A percentile compares a stretch with the other conserved stretches of the same genome.
phyloP scores from a whole-genome alignment of 2,113 vertebrate genomes.

The Planiliza haematocheilus region DNA sequence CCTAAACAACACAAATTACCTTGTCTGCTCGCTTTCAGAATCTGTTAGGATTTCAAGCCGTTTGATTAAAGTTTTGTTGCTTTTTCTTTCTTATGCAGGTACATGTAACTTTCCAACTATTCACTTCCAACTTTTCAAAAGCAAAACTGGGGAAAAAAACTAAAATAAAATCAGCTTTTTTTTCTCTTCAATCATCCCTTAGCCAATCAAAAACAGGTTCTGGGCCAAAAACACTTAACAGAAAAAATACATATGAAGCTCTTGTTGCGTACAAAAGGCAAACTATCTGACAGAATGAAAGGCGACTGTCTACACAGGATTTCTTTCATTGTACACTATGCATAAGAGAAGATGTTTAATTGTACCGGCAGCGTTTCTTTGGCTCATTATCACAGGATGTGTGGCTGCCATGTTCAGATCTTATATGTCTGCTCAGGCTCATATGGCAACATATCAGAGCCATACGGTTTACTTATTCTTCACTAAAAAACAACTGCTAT shows the following conservation, averaged over 20 bases:
- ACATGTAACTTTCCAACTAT: slow-evolving; percentile 68
- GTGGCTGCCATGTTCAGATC: slow-evolving; percentile 41
- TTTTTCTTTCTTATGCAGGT: slow-evolving; percentile 58
- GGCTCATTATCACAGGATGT: slow-evolving; percentile 50
- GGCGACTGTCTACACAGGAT: slow-evolving; percentile 6
- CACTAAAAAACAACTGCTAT: slow-evolving; percentile 30
- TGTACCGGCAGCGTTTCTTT: slow-evolving; percentile 31
- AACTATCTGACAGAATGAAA: slow-evolving; percentile 53
- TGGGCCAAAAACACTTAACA: slow-evolving; percentile 53
- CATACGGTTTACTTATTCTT: slow-evolving; percentile 20
- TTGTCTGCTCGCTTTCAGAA: slow-evolving; percentile 72
- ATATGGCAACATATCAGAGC: slow-evolving; percentile 41
- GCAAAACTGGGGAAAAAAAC: slow-evolving; percentile 2
- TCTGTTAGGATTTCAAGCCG: slow-evolving; percentile 64
- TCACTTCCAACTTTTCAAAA: slow-evolving; percentile 74
- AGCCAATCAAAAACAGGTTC: slow-evolving; percentile 50
- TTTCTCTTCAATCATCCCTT: slow-evolving; percentile 45
- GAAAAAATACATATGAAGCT: slow-evolving; percentile 50
- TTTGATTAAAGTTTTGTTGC: slow-evolving; percentile 76
- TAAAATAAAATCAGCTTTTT: slow-evolving; percentile 17
- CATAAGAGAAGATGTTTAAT: slow-evolving; percentile 34
- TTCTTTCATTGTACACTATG: slow-evolving; percentile 31
- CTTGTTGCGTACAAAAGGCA: slow-evolving; percentile 56
- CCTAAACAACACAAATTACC: slow-evolving; percentile 80
- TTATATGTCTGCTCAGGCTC: slow-evolving; percentile 18